Conservation (phyloP, 2,113 vertebrate genomes). For the Canis aureus region DNA sequence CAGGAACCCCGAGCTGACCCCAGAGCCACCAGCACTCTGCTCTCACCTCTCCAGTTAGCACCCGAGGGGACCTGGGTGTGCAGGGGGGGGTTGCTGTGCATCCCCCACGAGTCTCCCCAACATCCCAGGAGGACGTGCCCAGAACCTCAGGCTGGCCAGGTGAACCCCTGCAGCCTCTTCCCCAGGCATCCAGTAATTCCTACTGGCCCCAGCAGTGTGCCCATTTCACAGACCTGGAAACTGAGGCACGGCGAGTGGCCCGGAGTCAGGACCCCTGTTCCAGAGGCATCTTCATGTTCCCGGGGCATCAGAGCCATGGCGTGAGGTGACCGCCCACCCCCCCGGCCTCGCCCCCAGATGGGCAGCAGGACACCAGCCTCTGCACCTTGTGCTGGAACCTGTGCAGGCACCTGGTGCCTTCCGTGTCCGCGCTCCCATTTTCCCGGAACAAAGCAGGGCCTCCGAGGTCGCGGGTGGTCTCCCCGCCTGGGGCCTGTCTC, state of each 20-base stretch:
- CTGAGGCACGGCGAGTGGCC: fast-evolving
- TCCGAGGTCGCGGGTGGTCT: neutral
- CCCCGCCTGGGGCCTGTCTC: neutral
- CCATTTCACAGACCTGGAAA: neutral
- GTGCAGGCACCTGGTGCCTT: too few relatives aligned
- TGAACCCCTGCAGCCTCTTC: neutral
- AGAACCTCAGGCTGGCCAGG: too few relatives aligned
- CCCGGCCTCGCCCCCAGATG: neutral
- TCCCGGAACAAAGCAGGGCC: neutral
- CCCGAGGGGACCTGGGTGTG: neutral
- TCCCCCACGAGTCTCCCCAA: fast-evolving
- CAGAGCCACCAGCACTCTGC: too few relatives aligned
- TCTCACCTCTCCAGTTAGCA: neutral
- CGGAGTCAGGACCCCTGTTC: neutral
- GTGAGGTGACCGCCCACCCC: neutral
- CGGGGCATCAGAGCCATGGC: neutral
- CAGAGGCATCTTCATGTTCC: neutral
- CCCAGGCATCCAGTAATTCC: neutral
- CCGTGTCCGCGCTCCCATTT: neutral
- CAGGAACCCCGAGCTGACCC: too few relatives aligned
- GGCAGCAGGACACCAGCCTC: too few relatives aligned
- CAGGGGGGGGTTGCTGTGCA: neutral
- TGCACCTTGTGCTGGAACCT: neutral
- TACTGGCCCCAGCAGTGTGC: neutral
- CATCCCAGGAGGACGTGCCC: neutral